Base-by-base conservation (phyloP, 2,888 invertebrate species). In the Epinotia nisella region DNA sequence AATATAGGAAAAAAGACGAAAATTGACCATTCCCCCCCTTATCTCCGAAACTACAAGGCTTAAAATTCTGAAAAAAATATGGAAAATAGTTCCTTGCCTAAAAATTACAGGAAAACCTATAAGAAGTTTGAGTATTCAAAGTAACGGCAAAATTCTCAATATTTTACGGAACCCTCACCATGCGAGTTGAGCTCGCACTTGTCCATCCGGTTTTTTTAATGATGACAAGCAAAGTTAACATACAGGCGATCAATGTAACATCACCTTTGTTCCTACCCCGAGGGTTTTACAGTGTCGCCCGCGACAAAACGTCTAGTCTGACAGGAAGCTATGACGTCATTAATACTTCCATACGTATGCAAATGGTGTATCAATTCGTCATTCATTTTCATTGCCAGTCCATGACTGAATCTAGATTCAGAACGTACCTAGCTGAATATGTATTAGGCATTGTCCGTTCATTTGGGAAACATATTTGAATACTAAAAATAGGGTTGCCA, bases 381-480 rank as follows among this genome's bases (percentile, higher is more conserved):
- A 73, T 64, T 59, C 51, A 56, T 62, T 62, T 35, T 29, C 64
- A 45, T 51, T 68, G 49, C 39, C 58, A 51, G 51, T 24, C 45
- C 61, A 56, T 56, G 55, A 19, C 39, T 59, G 60, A 64, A 73
- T 69, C 73, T 73, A 73, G 73, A 68, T 72, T 73, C 69, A 62
- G 15, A 45, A 61, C 55, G 49, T 41, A 39, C 35, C 62, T 39
- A 56, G 45, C 68, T 73, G 73, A 68, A 73, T 73, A 73, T 73
- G 51, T 69, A 73, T 73, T 59, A 73, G 59, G 13, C 21, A 69
- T 73, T 73, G 73, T 73, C 70, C 45, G 55, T 56, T 55, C 41
- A 64, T 64, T 73, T 73, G 17, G 64, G 35, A 35, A 58, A 58
- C 68, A 68, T 64, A 64, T 69, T 69, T 64, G 73, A 73, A 73